Base-by-base conservation (phyloP, 2,888 invertebrate species). In the Heliconius cydno region DNA sequence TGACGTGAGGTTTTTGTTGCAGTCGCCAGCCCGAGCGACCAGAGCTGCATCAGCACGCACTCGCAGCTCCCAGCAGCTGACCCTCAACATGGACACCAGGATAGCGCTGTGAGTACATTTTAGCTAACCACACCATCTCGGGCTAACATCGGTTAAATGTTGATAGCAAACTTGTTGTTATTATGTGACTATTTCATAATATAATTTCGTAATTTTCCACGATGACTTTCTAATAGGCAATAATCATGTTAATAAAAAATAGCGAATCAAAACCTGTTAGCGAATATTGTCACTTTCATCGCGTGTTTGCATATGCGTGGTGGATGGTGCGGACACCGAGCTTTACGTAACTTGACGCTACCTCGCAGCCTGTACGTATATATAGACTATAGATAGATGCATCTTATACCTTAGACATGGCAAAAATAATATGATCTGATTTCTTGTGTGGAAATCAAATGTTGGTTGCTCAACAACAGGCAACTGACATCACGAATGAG, bases 1-100 rank as follows among this genome's bases (percentile, higher is more conserved):
- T 93, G 92, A 94, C 92, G 91, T 87, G 92, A 90, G 89, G 88
- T 92, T 89, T 94, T 92, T 94, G 92, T 94, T 94, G 92, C 93
- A 94, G 94, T 86, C 90, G 87, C 89, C 89, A 89, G 90, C 92
- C 91, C 89, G 89, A 90, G 87, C 84, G 85, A 89, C 86, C 89
- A 88, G 90, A 90, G 90, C 90, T 85, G 84, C 83, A 85, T 85
- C 84, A 83, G 83, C 83, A 84, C 84, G 81, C 86, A 83, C 85
- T 34, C 85, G 85, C 84, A 76, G 81, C 80, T 83, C 81, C 78
- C 80, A 70, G 81, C 78, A 82, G 82, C 82, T 80, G 79, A 80
- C 88, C 30, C 41, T 77, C 79, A 87, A 78, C 89, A 94, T 94
- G 94, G 88, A 87, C 88, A 88, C 90, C 89, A 92, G 91, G 90